These are phyloP conservation scores for Panagrolaimus sp. DNA, from an alignment of 1,140 invertebrate genomes.

Conservation along the genomic window DNA sequence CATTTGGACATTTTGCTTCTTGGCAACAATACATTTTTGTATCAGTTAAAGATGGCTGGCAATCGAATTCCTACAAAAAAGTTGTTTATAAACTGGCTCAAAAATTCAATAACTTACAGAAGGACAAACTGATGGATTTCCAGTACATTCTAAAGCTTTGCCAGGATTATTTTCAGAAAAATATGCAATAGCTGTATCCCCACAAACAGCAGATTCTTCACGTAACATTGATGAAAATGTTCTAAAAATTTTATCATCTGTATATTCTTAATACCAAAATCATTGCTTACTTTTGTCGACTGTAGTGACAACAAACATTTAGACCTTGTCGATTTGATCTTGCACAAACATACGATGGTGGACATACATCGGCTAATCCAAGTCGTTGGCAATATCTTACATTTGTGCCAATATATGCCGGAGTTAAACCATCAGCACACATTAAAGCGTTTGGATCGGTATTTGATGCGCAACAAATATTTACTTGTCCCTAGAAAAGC, in stretches of 20 bases:
- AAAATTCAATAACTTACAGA: no score
- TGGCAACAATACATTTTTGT: slow-evolving; percentile 34
- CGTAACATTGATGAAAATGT: slow-evolving; percentile 13
- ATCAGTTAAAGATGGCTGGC: slow-evolving; percentile 31
- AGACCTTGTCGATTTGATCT: slow-evolving; percentile 34
- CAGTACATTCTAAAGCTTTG: slow-evolving; percentile 23
- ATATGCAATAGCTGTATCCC: slow-evolving; percentile 12
- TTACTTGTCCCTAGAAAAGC: slow-evolving; percentile 11
- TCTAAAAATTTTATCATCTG: background rate
- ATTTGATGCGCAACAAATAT: slow-evolving; percentile 47
- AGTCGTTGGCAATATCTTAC: slow-evolving; percentile 29
- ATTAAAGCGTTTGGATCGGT: slow-evolving; percentile 17
- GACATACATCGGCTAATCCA: slow-evolving; percentile 24
- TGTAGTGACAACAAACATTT: slow-evolving; percentile 37
- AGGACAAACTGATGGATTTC: slow-evolving; percentile 19
- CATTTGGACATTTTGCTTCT: slow-evolving; percentile 24
- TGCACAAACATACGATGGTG: slow-evolving; percentile 37
- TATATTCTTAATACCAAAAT: no score
- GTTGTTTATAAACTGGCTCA: no score
- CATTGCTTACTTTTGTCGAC: no score
- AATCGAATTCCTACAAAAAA: slow-evolving; percentile 18
- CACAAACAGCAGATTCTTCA: slow-evolving; percentile 13
- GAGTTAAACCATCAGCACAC: slow-evolving; percentile 35
- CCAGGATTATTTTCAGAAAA: slow-evolving; percentile 1
- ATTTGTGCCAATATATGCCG: slow-evolving; percentile 36